Conservation (phyloP, 2,113 vertebrate species). For the Uria aalge region DNA sequence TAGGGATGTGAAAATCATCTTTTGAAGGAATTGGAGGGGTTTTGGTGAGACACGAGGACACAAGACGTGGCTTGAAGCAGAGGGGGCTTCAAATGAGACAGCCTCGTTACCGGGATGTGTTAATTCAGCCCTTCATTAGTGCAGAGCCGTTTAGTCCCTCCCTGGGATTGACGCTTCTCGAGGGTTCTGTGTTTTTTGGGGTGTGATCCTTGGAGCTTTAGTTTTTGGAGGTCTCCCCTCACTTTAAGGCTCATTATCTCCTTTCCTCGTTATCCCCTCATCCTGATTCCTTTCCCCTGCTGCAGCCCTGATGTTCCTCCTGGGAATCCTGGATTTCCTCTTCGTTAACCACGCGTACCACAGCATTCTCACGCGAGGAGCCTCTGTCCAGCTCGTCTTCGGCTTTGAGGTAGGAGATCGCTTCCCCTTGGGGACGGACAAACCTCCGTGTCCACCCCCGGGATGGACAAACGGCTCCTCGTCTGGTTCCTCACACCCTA, state of each 20-base stretch:
- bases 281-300: too few species aligned
- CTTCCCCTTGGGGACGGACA: too few species aligned
- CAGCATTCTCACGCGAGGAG: slow-evolving; percentile 92
- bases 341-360: slow-evolving; percentile 95
- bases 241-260: accelerated
- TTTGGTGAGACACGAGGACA: accelerated
- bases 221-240: background rate
- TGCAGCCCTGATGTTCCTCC: slow-evolving; percentile 86
- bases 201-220: too few species aligned
- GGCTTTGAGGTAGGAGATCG: slow-evolving; percentile 60
- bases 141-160: accelerated
- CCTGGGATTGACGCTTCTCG: accelerated
- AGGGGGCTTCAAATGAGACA: accelerated
- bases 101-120: accelerated
- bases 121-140: accelerated
- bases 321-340: slow-evolving; percentile 88
- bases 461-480: background rate
- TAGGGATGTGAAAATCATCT: accelerated
- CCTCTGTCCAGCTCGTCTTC: slow-evolving; percentile 95
- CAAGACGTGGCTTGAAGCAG: accelerated
- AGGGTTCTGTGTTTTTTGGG: background rate
- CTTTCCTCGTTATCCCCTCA: too few species aligned
- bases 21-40: accelerated
- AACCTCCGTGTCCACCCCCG: accelerated
- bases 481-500: accelerated